These are phyloP conservation scores for Spodoptera frugiperda DNA, from an alignment of 1,140 invertebrate genomes.

Conservation along the genomic window DNA sequence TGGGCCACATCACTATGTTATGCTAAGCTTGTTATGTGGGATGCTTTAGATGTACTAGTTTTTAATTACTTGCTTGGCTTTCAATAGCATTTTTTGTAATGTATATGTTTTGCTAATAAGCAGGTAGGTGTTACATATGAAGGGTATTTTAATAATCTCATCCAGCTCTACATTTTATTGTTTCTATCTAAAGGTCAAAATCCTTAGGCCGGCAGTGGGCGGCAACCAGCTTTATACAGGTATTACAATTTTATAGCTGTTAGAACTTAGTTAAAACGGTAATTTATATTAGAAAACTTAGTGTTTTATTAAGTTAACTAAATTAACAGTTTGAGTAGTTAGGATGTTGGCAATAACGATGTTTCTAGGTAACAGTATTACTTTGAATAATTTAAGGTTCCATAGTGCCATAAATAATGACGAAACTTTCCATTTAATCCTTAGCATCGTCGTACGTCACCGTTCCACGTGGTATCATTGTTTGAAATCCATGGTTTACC, in stretches of 20 bases:
- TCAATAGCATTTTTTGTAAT: neutral
- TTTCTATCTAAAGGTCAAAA: no score
- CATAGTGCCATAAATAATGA: neutral
- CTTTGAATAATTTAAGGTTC: no score
- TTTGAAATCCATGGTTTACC: constrained; percentile 1
- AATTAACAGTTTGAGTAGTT: neutral
- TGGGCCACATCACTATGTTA: constrained; percentile 51
- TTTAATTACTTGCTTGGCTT: neutral
- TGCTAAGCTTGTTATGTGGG: neutral
- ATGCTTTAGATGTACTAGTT: constrained; percentile 16
- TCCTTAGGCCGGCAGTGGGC: neutral
- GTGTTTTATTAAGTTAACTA: neutral
- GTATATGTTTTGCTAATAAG: no score
- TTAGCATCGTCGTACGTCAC: neutral
- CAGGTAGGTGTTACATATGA: no score
- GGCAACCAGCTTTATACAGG: neutral
- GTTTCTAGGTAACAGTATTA: no score
- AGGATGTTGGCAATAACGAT: neutral
- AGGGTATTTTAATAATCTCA: no score
- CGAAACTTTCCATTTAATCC: neutral
- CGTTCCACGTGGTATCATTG: neutral
- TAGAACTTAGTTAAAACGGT: neutral
- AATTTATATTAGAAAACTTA: constrained; percentile 1
- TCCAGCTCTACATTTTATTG: no score
- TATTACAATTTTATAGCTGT: neutral